phyloP scores from a whole-genome alignment of 2,888 invertebrate genomes.

The Myopa testacea region DNA sequence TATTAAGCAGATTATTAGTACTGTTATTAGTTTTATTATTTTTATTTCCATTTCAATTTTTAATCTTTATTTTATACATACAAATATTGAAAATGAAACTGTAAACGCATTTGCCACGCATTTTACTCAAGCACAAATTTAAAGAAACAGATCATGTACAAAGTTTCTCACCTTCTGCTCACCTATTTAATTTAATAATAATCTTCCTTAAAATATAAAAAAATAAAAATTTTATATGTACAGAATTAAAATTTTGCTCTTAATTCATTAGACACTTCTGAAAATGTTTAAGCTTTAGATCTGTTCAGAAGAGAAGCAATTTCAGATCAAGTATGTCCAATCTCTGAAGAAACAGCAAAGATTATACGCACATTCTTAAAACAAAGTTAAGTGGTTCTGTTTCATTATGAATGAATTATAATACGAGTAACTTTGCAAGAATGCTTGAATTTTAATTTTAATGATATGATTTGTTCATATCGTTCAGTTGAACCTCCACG shows the following conservation, averaged over 20 bases:
- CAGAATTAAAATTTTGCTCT: background rate
- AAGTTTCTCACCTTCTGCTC: slow-evolving; percentile 29
- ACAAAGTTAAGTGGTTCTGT: no score
- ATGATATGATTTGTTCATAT: no score
- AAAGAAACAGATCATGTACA: slow-evolving; percentile 23
- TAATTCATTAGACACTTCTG: background rate
- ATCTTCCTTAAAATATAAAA: background rate
- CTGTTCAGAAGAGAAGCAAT: background rate
- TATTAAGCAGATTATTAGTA: no score
- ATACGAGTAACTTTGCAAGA: no score
- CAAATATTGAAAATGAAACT: no score
- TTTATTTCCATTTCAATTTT: slow-evolving; percentile 1
- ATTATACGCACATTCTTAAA: background rate
- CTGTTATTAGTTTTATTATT: no score
- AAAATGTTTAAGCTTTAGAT: background rate
- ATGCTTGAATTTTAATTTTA: no score
- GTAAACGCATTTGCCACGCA: background rate
- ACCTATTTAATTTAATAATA: slow-evolving; percentile 22
- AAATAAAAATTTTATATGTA: slow-evolving; percentile 13
- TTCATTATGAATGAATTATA: no score
- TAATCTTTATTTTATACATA: background rate
- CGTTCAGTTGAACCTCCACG: no score
- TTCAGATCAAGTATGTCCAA: background rate
- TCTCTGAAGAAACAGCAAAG: background rate
- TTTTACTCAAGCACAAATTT: slow-evolving; percentile 19